Conservation (phyloP, 1,140 invertebrate genomes). For the Lutraria rhynchaena region DNA sequence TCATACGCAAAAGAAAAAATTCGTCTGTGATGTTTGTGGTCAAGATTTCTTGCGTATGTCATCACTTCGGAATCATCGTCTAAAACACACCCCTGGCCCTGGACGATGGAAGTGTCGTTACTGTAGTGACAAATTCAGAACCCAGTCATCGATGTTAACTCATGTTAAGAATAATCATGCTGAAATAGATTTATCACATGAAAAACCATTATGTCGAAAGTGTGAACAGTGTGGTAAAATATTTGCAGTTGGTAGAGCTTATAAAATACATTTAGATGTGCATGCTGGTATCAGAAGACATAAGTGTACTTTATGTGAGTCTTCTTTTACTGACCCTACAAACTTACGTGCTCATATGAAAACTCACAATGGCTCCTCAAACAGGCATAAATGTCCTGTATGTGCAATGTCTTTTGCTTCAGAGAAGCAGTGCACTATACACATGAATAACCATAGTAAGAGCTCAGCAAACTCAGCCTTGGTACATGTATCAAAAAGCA, state of each 20-base stretch:
- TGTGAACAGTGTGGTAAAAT: conserved; percentile 28
- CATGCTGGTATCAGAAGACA: conserved; percentile 23
- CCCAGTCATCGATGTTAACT: conserved; percentile 23
- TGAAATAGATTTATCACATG: conserved; percentile 14
- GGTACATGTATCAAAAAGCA: not conserved
- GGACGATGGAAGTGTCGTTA: conserved; percentile 26
- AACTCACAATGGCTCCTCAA: conserved; percentile 11
- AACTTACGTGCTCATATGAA: conserved; percentile 12
- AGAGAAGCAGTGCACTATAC: not conserved
- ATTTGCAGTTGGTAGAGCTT: conserved; percentile 2
- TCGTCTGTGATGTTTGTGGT: conserved; percentile 25
- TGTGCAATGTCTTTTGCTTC: not conserved
- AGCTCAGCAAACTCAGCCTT: not conserved
- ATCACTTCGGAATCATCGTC: conserved; percentile 15
- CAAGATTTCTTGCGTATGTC: conserved; percentile 11
- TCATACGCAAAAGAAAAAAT: conserved; percentile 11
- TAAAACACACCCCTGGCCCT: not conserved
- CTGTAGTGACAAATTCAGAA: conserved; percentile 11
- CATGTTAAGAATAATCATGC: conserved; percentile 24
- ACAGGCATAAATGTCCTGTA: not conserved
- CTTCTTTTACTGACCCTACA: conserved; percentile 31
- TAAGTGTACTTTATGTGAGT: conserved; percentile 2
- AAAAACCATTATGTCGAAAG: conserved; percentile 20
- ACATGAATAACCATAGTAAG: conserved; percentile 1
- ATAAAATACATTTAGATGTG: conserved; percentile 11